Conservation (phyloP, 2,888 invertebrate genomes). For the Drosophila sordidula region DNA sequence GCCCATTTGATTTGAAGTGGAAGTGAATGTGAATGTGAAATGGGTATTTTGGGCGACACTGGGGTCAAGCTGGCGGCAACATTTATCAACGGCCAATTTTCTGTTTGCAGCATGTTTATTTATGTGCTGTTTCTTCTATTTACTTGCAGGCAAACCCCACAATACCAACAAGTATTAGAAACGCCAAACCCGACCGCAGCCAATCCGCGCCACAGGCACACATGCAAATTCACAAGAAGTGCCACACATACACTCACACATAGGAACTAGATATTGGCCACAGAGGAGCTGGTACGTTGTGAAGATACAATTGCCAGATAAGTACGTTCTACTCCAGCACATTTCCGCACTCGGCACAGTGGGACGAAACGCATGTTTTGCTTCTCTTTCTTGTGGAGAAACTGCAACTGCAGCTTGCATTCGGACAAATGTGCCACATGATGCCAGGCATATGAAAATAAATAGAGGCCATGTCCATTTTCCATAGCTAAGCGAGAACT, state of each 20-base stretch:
- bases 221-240: constrained; percentile 70
- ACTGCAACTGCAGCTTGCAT: constrained; percentile 36
- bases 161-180: constrained; percentile 57
- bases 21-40: constrained; percentile 21
- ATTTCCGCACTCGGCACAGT: constrained; percentile 73
- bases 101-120: constrained; percentile 46
- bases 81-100: constrained; percentile 60
- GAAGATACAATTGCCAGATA: constrained; percentile 66
- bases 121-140: constrained; percentile 33
- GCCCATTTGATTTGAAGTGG: constrained; percentile 34
- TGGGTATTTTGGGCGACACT: constrained; percentile 14
- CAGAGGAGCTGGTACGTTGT: constrained; percentile 28
- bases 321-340: constrained; percentile 52
- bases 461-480: constrained; percentile 27
- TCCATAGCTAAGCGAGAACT: constrained; percentile 17
- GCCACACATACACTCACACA: constrained; percentile 28
- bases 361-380: constrained; percentile 57
- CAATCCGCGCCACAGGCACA: constrained; percentile 40
- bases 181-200: constrained; percentile 54
- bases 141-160: constrained; percentile 59
- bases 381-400: constrained; percentile 47
- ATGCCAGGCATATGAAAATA: constrained; percentile 56
- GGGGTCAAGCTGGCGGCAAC: constrained; percentile 45
- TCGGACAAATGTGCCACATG: constrained; percentile 42
- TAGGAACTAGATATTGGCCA: background rate